Conservation (phyloP, 2,797 vertebrate genomes). For the Sebastes flavidus region DNA sequence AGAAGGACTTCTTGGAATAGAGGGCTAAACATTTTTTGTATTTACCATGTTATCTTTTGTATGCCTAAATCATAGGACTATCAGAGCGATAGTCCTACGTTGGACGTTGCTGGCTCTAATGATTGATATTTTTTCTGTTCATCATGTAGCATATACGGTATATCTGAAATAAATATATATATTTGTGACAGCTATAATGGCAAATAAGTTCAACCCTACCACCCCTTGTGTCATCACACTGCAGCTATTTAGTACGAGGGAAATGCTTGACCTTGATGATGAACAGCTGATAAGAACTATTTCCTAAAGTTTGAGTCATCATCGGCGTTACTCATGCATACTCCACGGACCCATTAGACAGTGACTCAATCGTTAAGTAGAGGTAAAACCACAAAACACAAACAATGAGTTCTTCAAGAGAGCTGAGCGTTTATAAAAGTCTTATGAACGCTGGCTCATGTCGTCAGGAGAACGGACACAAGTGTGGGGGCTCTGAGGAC, state of each 20-base stretch:
- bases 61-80: neutral
- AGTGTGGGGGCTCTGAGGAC: neutral
- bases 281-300: conserved; percentile 21
- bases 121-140: neutral
- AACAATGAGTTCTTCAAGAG: conserved; percentile 21
- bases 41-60: neutral
- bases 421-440: neutral
- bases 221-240: neutral
- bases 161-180: neutral
- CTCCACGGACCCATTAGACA: conserved; percentile 45
- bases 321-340: conserved; percentile 40
- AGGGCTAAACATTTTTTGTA: neutral
- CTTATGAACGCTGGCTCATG: neutral
- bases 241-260: neutral
- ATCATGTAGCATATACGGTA: neutral
- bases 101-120: neutral
- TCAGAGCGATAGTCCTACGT: neutral
- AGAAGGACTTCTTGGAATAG: fast-evolving
- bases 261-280: conserved; percentile 9
- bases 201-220: neutral
- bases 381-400: conserved; percentile 38
- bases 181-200: neutral
- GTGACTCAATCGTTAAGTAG: conserved; percentile 61
- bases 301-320: conserved; percentile 67
- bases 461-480: neutral